Evolutionary conservation across 30 jellyfish, hydroid and myxozoan species (phyloP).

Genomic region (Hydractinia symbiolongicarpus): DNA sequence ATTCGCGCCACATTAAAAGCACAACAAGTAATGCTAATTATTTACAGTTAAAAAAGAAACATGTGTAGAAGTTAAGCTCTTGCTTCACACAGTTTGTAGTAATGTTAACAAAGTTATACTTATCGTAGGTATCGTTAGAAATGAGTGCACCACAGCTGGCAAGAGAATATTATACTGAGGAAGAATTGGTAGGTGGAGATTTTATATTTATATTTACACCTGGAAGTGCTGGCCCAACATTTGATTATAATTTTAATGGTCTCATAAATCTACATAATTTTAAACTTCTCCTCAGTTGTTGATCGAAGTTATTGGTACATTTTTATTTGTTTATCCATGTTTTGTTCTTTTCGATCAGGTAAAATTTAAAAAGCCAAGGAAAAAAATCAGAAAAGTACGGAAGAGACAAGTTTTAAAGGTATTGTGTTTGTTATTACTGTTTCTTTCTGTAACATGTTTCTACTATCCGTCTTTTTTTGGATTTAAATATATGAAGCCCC

Average conservation of each 20-base stretch:
- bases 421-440: background rate
- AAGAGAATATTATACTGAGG: conserved; percentile 71
- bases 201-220: too few species aligned
- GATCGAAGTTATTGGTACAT: too few species aligned
- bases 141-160: conserved; percentile 65
- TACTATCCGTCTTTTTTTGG: too few species aligned
- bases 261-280: too few species aligned
- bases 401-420: conserved; percentile 73
- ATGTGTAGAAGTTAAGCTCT: background rate
- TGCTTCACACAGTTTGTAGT: background rate
- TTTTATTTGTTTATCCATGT: background rate
- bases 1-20: conserved; percentile 54
- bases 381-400: conserved; percentile 69
- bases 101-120: background rate
- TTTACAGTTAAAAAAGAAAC: background rate
- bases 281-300: too few species aligned
- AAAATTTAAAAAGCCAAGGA: conserved; percentile 74
- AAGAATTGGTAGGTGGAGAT: conserved; percentile 62
- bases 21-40: conserved; percentile 49
- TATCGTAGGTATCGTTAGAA: conserved; percentile 48
- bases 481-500: too few species aligned
- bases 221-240: too few species aligned
- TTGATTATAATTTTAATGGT: too few species aligned
- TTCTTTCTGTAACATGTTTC: background rate
- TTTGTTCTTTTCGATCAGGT: conserved; percentile 34